phyloP scores from a whole-genome alignment of 2,888 invertebrate species.

The Ennomos erosarius region DNA sequence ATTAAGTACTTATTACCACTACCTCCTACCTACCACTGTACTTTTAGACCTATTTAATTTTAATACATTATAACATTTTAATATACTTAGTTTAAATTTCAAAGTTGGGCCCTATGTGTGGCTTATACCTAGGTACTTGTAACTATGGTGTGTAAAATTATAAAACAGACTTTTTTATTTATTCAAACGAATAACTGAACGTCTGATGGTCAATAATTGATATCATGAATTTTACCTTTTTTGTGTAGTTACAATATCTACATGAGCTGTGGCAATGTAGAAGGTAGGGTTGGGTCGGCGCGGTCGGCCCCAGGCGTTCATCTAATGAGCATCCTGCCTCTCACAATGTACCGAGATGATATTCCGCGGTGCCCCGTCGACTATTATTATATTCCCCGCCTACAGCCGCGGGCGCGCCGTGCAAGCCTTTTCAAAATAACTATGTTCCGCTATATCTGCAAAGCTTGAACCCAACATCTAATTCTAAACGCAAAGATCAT shows the following conservation, averaged over 20 bases:
- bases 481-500: slow-evolving; percentile 57
- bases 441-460: slow-evolving; percentile 64
- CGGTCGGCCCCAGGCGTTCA: slow-evolving; percentile 71
- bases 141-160: too few relatives aligned
- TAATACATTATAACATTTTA: too few relatives aligned
- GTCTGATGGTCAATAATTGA: too few relatives aligned
- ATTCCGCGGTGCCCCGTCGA: slow-evolving; percentile 74
- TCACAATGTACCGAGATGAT: slow-evolving; percentile 82
- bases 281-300: slow-evolving; percentile 53
- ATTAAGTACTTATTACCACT: too few relatives aligned
- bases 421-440: slow-evolving; percentile 75
- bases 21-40: too few relatives aligned
- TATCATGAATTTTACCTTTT: slow-evolving; percentile 3
- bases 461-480: slow-evolving; percentile 62
- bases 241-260: slow-evolving; percentile 12
- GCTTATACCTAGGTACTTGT: too few relatives aligned
- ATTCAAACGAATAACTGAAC: too few relatives aligned
- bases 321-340: slow-evolving; percentile 84
- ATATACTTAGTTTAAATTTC: too few relatives aligned
- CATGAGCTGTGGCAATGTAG: slow-evolving; percentile 46
- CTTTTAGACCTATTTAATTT: too few relatives aligned
- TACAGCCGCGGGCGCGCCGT: slow-evolving; percentile 64
- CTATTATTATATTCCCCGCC: slow-evolving; percentile 78
- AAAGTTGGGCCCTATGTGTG: too few relatives aligned
- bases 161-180: too few relatives aligned